These are phyloP conservation scores for Abrostola triplasia DNA, from an alignment of 2,888 invertebrate species.

Conservation along the genomic window DNA sequence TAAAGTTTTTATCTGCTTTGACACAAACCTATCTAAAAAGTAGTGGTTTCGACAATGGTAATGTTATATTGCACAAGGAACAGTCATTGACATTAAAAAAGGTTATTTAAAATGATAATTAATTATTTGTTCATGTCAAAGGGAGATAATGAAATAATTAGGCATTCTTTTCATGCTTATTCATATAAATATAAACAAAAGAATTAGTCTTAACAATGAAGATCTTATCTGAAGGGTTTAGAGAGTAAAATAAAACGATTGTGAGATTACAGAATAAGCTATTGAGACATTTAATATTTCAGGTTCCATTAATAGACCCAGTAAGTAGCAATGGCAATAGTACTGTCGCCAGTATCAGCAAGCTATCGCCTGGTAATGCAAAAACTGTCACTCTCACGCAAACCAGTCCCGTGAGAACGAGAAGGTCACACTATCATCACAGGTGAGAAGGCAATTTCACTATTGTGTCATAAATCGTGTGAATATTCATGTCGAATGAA, in stretches of 20 bases:
- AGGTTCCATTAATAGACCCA: conserved; percentile 77
- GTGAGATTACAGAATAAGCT: too few species aligned
- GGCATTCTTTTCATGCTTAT: background rate
- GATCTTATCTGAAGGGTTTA: background rate
- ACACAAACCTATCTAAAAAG: conserved; percentile 21
- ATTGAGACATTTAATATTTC: background rate
- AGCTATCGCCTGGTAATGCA: conserved; percentile 81
- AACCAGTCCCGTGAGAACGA: conserved; percentile 84
- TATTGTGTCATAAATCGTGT: conserved; percentile 26
- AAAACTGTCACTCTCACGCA: conserved; percentile 82
- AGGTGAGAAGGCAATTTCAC: conserved; percentile 65
- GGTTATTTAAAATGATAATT: conserved; percentile 11
- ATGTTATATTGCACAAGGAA: conserved; percentile 24
- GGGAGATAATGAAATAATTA: background rate
- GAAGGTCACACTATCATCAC: conserved; percentile 85
- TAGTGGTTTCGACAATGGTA: conserved; percentile 24
- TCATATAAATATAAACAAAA: background rate
- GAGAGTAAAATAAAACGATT: too few species aligned
- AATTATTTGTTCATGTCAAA: conserved; percentile 12
- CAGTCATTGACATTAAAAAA: conserved; percentile 37
- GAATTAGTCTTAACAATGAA: background rate
- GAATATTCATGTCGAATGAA: conserved; percentile 34
- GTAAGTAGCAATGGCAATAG: conserved; percentile 84
- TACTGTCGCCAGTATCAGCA: conserved; percentile 78
- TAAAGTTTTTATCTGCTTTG: conserved; percentile 29